phyloP scores from a whole-genome alignment of 1,140 invertebrate genomes.

The Mylabris phalerata region DNA sequence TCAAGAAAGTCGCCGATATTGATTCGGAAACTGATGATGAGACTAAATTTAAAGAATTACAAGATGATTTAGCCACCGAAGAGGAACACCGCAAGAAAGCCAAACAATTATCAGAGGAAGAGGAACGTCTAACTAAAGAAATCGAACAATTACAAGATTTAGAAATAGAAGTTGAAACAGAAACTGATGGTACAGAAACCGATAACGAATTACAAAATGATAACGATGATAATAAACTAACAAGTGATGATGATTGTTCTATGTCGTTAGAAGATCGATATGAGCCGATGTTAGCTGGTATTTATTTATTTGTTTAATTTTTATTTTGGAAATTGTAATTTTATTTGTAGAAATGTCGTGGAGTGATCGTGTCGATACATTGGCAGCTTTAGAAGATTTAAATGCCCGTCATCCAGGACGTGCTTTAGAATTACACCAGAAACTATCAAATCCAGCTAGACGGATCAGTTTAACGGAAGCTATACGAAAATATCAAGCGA shows the following conservation, averaged over 20 bases:
- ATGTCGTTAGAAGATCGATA: conserved; percentile 54
- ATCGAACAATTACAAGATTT: conserved; percentile 72
- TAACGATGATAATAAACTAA: conserved; percentile 43
- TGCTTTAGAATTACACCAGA: conserved; percentile 86
- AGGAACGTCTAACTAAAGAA: conserved; percentile 72
- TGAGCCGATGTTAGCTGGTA: conserved; percentile 61
- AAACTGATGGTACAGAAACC: conserved; percentile 70
- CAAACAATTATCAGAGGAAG: conserved; percentile 65
- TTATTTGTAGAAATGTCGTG: conserved; percentile 53
- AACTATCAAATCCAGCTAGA: conserved; percentile 83
- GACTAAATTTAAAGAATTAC: conserved; percentile 37
- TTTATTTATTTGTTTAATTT: conserved; percentile 10
- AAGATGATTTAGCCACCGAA: conserved; percentile 38
- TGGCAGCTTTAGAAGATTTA: conserved; percentile 67
- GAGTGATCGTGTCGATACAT: conserved; percentile 68
- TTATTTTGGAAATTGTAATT: background rate
- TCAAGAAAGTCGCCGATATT: conserved; percentile 22
- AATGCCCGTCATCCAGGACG: conserved; percentile 81
- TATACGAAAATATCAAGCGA: conserved; percentile 72
- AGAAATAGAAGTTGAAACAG: conserved; percentile 74
- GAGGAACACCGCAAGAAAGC: conserved; percentile 41
- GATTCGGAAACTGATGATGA: conserved; percentile 44
- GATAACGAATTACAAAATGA: conserved; percentile 61
- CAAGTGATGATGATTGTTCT: conserved; percentile 31
- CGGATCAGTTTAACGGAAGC: conserved; percentile 75